Base-by-base conservation (phyloP, 2,888 invertebrate species). In the Phania funesta region DNA sequence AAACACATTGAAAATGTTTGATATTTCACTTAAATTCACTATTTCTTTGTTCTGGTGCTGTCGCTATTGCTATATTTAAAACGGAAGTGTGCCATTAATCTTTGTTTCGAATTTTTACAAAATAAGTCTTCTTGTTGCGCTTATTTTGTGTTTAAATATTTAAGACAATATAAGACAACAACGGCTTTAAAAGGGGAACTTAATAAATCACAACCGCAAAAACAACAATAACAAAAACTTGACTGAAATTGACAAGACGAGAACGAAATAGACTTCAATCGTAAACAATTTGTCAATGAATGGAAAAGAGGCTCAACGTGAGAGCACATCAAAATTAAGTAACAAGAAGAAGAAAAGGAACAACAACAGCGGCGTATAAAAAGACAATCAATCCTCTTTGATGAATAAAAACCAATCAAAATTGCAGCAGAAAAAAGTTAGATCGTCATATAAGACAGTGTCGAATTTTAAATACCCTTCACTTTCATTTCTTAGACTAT, bases 71-170 rank as follows among this genome's bases (percentile, higher is more conserved):
- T 41, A 56, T 56, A 44, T 58, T 50, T 65, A 38, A 75, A 78
- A 71, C 82, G 82, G 82, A 82, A 78, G 82, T 82, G 35, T 46
- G 56, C 50, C 78, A 82, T 82, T 82, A 82, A 82, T 82, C 78
- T 81, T 82, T 67, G 70, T 62, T 44, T 44, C 22, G 29, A 41
- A 16, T n/a, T 35, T 32, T 58, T 38, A 54, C 18, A 46, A 56
- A 70, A 80, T 32, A 48, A 65, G 48, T 68, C 60, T 68, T 67
- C 74, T 75, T 54, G 44, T 22, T 5, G 9, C 9, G 4, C n/a
- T 26, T 44, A 32, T 58, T 32, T 32, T 2, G 1, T 46, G 0
- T n/a, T 64, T n/a, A 44, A 67, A 16, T 48, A 52, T 58, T 29
- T 64, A 26, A 46, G 65, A 38, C 62, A 75, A 67, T 65, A 58